phyloP scores from a whole-genome alignment of 2,888 invertebrate species.

The Leptura quadrifasciata region DNA sequence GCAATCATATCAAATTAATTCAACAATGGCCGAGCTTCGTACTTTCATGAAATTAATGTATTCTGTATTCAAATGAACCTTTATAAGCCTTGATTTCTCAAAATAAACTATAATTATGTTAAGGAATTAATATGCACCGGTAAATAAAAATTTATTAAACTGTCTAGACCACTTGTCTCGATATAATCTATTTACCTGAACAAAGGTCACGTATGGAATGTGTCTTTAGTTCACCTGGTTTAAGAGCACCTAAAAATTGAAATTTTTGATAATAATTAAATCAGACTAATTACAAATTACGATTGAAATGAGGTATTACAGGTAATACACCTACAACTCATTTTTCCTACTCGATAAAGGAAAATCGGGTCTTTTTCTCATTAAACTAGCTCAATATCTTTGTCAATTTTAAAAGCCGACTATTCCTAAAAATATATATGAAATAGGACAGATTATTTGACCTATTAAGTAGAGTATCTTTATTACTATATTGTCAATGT shows the following conservation, averaged over 20 bases:
- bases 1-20: constrained; percentile 41
- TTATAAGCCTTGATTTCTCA: constrained; percentile 46
- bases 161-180: constrained; percentile 46
- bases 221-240: not conserved
- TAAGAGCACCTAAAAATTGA: not conserved
- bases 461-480: too few relatives aligned
- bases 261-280: not conserved
- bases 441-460: too few relatives aligned
- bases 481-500: too few relatives aligned
- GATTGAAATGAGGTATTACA: too few relatives aligned
- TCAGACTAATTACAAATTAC: too few relatives aligned
- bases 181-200: constrained; percentile 20
- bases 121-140: constrained; percentile 44
- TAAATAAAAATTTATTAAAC: constrained; percentile 49
- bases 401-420: too few relatives aligned
- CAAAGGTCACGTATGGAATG: not conserved
- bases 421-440: too few relatives aligned
- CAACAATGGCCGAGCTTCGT: constrained; percentile 31
- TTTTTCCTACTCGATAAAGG: not conserved
- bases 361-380: not conserved
- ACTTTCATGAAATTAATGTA: constrained; percentile 44
- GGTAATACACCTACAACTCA: too few relatives aligned
- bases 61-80: constrained; percentile 49
- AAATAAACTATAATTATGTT: constrained; percentile 51
- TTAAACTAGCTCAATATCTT: not conserved